Evolutionary conservation across 2,888 invertebrate species (phyloP).

Genomic region (Notocelia uddmanniana): DNA sequence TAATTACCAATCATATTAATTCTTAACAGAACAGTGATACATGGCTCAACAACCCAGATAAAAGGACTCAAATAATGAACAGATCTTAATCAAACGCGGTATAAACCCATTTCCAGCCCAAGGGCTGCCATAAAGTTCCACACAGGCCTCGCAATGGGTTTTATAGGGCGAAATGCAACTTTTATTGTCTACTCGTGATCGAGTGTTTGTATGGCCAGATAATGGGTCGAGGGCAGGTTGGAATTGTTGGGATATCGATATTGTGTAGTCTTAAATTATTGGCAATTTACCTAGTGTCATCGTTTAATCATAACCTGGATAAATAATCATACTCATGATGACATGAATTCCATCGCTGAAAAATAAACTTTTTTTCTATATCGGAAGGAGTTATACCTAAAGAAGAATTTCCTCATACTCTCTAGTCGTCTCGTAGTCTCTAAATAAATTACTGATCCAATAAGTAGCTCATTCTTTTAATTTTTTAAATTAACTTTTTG

Average conservation of each 20-base stretch:
- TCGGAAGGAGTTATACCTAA: too few species aligned
- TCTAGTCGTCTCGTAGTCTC: too few species aligned
- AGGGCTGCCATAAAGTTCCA: slow-evolving; percentile 63
- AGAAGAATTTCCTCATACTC: too few species aligned
- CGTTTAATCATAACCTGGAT: neutral
- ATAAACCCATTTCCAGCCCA: slow-evolving; percentile 63
- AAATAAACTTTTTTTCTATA: too few species aligned
- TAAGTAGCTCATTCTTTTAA: too few species aligned
- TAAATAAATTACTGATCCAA: too few species aligned
- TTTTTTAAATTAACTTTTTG: too few species aligned
- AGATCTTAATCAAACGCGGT: slow-evolving; percentile 57
- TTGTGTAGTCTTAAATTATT: neutral
- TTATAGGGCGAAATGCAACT: slow-evolving; percentile 58
- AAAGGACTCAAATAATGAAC: slow-evolving; percentile 50
- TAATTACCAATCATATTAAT: neutral
- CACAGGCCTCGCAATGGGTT: slow-evolving; percentile 52
- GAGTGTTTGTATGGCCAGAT: slow-evolving; percentile 60
- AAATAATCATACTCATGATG: too few species aligned
- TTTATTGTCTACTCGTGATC: slow-evolving; percentile 64
- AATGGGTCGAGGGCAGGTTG: slow-evolving; percentile 50
- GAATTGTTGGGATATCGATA: slow-evolving; percentile 7
- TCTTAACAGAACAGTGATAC: slow-evolving; percentile 10
- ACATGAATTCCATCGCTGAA: too few species aligned
- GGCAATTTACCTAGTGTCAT: neutral
- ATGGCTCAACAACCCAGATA: slow-evolving; percentile 40